phyloP scores from a whole-genome alignment of 1,140 invertebrate species.

The Dolichoris vasculosae region DNA sequence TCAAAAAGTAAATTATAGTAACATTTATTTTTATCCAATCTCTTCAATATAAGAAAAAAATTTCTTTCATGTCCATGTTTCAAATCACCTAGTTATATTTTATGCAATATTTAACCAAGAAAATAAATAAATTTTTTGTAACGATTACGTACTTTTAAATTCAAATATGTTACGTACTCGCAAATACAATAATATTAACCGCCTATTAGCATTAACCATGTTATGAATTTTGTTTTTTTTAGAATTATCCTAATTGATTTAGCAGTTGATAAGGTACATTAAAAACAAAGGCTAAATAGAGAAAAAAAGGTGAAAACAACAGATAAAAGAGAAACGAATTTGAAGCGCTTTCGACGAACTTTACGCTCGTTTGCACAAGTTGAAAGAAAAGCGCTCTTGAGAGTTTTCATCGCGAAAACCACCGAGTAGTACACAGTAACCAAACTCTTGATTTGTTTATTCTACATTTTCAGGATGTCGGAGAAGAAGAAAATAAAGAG shows the following conservation, averaged over 20 bases:
- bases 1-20: neutral
- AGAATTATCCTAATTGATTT: neutral
- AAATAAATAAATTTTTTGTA: too few species aligned
- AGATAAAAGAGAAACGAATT: neutral
- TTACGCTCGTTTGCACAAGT: slow-evolving; percentile 27
- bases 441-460: slow-evolving; percentile 42
- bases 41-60: neutral
- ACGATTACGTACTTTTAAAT: too few species aligned
- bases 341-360: neutral
- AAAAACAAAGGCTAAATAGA: neutral
- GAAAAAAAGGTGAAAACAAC: neutral
- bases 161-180: too few species aligned
- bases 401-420: slow-evolving; percentile 33
- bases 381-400: slow-evolving; percentile 37
- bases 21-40: neutral
- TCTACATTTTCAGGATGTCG: slow-evolving; percentile 12
- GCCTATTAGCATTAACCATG: neutral
- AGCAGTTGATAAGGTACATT: neutral
- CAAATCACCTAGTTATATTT: too few species aligned
- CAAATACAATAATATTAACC: neutral
- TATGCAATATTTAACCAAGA: too few species aligned
- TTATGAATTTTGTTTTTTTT: neutral
- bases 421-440: neutral
- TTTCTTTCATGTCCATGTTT: neutral
- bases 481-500: slow-evolving; percentile 1